Evolutionary conservation across 2,113 vertebrate genomes (phyloP).

Genomic region (Hippocampus zosterae): DNA sequence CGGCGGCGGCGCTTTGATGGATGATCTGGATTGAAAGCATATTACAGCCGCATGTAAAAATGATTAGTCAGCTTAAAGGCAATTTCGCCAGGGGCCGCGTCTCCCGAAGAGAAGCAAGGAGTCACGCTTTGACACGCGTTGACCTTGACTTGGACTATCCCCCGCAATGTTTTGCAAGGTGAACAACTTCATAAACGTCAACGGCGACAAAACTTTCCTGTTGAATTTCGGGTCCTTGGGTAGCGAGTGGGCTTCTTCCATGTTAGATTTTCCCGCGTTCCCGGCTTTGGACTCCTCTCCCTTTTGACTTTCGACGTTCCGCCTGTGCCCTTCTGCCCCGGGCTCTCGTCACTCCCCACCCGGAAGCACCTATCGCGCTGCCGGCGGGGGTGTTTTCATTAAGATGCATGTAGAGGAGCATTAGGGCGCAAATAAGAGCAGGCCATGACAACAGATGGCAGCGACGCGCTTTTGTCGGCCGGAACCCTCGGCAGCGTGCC

Average conservation of each 20-base stretch:
- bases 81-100: constrained; percentile 43
- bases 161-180: constrained; percentile 28
- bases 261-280: constrained; percentile 35
- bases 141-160: constrained; percentile 48
- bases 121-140: constrained; percentile 1
- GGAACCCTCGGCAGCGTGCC: constrained; percentile 56
- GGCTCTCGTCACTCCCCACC: constrained; percentile 45
- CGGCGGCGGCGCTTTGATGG: constrained; percentile 64
- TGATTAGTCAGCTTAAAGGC: constrained; percentile 61
- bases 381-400: constrained; percentile 39
- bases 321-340: constrained; percentile 29
- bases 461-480: constrained; percentile 35
- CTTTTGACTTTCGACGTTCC: constrained; percentile 33
- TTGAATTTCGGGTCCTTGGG: constrained; percentile 13
- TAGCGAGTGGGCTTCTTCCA: constrained; percentile 13
- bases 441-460: constrained; percentile 72
- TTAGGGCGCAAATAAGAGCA: constrained; percentile 63
- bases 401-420: constrained; percentile 53
- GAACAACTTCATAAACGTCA: constrained; percentile 8
- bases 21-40: constrained; percentile 66
- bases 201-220: constrained; percentile 12
- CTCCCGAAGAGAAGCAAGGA: constrained; percentile 18
- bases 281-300: constrained; percentile 9
- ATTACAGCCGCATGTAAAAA: constrained; percentile 57
- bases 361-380: constrained; percentile 35